These are phyloP conservation scores for Unio delphinus DNA, from an alignment of 2,888 invertebrate genomes.

Conservation along the genomic window DNA sequence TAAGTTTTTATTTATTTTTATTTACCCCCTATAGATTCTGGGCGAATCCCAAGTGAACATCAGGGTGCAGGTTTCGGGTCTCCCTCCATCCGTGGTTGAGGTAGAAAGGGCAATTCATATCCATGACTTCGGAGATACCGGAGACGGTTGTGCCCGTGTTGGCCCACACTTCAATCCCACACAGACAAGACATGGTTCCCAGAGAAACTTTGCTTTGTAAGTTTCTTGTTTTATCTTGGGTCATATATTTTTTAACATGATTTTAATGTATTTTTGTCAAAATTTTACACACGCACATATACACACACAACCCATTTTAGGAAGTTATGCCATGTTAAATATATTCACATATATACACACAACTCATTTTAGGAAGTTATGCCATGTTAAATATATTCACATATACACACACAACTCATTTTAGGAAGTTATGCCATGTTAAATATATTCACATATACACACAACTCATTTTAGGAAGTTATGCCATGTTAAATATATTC, in stretches of 20 bases:
- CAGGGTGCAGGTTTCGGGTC: slow-evolving; percentile 39
- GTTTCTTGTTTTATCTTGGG: neutral
- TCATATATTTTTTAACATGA: neutral
- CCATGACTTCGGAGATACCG: slow-evolving; percentile 46
- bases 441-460: no score
- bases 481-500: no score
- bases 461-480: no score
- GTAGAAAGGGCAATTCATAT: slow-evolving; percentile 44
- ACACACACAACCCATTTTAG: no score
- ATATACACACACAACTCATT: no score
- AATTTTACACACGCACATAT: no score
- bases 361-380: no score
- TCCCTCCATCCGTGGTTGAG: slow-evolving; percentile 34
- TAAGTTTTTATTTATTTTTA: neutral
- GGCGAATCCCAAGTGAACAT: slow-evolving; percentile 40
- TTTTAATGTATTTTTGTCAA: no score
- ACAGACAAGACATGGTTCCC: slow-evolving; percentile 43
- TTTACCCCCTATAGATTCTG: slow-evolving; percentile 10
- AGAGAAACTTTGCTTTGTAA: slow-evolving; percentile 44
- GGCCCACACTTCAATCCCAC: slow-evolving; percentile 48
- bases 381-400: no score
- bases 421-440: no score
- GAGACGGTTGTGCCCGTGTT: slow-evolving; percentile 41
- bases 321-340: no score
- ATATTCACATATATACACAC: no score